Evolutionary conservation across 2,888 invertebrate species (phyloP), one percentile per base, ranked within the genome.

Genomic region (Meganola albula): DNA sequence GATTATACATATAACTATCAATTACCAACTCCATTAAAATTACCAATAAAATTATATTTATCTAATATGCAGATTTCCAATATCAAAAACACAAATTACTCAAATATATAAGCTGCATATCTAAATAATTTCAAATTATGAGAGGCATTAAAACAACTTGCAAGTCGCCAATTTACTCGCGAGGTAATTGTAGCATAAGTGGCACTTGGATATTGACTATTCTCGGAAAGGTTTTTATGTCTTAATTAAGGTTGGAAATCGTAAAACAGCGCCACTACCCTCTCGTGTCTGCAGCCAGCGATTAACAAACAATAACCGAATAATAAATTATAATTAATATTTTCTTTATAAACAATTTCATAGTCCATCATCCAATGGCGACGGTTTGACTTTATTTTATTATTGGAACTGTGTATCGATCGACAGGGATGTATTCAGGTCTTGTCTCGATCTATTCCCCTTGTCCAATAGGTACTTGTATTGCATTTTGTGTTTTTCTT

Each of bases 271-370:
- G 20, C 45, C 45, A 37, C 44, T 42, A 37, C 25, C 47, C 38
- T 33, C 40, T 48, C n/a, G 45, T 31, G 37, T 33, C 28, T 20
- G 39, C 26, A 54, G 41, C 49, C 52, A 37, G 53, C 65, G 54
- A 69, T 69, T 59, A 68, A 62, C 60, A 70, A 70, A 72, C 69
- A 70, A 73, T 73, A 70, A 72, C 53, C 48, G 42, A 33, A 52
- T 40, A 50, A 59, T 70, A 68, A 72, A 67, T 63, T 58, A 58
- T 57, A 54, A 62, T 65, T 60, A 63, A 63, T 63, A 61, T 61
- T 61, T 53, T 57, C 41, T 54, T 53, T 44, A 61, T 54, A 52
- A 58, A 51, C 49, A 51, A 52, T 56, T 56, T 57, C 46, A 49
- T 54, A 38, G 23, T 37, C 26, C 27, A 39, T 40, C 23, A 39